Conservation (phyloP, 2,888 invertebrate genomes). For the Troides aeacus region DNA sequence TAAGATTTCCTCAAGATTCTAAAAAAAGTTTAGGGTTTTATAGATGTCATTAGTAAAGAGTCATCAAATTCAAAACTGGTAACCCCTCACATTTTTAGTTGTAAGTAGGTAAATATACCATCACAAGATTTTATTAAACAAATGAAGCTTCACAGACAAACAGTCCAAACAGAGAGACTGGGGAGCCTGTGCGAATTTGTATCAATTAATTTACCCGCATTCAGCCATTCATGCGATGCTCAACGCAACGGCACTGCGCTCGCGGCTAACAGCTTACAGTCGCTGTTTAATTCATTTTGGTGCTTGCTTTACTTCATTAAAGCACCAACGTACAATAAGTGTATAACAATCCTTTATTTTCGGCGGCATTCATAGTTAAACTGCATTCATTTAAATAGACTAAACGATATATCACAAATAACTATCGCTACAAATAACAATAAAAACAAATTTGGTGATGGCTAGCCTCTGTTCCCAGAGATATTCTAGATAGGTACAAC, state of each 20-base stretch:
- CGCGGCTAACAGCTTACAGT: constrained; percentile 11
- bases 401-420: background rate
- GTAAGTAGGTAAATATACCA: background rate
- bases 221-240: constrained; percentile 23
- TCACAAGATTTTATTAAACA: constrained; percentile 8
- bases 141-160: constrained; percentile 24
- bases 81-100: background rate
- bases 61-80: background rate
- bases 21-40: too few species aligned
- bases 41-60: background rate
- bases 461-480: too few species aligned
- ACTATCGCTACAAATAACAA: too few species aligned
- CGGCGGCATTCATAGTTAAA: background rate
- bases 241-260: constrained; percentile 8
- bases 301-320: constrained; percentile 13
- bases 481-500: too few species aligned
- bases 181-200: constrained; percentile 26
- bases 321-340: background rate
- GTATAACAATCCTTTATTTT: background rate
- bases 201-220: constrained; percentile 28
- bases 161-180: constrained; percentile 21
- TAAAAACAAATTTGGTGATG: too few species aligned
- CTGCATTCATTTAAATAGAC: background rate
- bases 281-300: constrained; percentile 23
- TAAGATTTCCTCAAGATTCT: too few species aligned